phyloP scores from a whole-genome alignment of 1,140 invertebrate species.

The Aphis gossypii region DNA sequence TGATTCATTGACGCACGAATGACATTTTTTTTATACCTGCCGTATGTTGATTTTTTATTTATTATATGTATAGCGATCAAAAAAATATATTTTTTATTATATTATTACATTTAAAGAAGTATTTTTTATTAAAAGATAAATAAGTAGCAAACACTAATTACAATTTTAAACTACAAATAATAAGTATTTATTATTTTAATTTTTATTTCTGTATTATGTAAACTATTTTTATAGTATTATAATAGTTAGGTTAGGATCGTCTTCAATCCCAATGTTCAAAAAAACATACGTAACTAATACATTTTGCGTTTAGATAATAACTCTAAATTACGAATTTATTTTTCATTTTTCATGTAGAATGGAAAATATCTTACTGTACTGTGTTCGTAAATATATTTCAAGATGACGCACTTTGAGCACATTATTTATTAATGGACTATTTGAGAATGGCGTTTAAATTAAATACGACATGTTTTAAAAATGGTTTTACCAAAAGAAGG shows the following conservation, averaged over 20 bases:
- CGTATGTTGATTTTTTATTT: background rate
- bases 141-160: background rate
- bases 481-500: background rate
- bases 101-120: background rate
- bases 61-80: background rate
- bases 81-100: background rate
- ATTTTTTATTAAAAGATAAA: background rate
- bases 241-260: background rate
- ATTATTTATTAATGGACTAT: background rate
- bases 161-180: background rate
- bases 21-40: background rate
- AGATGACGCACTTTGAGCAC: background rate
- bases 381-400: background rate
- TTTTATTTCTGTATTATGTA: background rate
- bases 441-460: background rate
- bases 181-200: background rate
- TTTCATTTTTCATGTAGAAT: background rate
- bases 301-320: background rate
- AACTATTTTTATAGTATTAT: background rate
- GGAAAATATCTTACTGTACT: background rate
- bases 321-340: background rate
- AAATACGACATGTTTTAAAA: background rate
- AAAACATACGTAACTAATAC: background rate
- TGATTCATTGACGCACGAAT: slow-evolving; percentile 5
- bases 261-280: background rate